Evolutionary conservation across 2,113 vertebrate genomes (phyloP), one percentile per base, ranked within the genome.

Genomic region (Fregetta grallaria): DNA sequence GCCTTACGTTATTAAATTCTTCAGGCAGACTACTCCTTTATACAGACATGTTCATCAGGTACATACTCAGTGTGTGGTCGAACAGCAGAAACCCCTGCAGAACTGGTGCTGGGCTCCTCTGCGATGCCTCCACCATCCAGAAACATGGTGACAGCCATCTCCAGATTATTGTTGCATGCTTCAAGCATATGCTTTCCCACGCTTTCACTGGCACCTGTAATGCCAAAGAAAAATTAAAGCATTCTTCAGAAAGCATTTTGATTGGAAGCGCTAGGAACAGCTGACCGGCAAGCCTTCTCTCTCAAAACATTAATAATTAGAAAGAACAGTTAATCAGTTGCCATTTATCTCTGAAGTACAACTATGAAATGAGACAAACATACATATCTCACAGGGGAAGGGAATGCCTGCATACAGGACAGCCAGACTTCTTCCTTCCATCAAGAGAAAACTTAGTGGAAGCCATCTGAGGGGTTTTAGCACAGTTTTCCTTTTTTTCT

Each of bases 121-220:
- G 99, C 98, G 23, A 99, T 99, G 67, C 98, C 99, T 20, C 99
- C 99, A 77, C 99, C 99, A 56, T 99, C 99, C 97, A 99, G 97
- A 96, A 99, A 99, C 99, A 99, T 99, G 50, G 99, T 99, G 83
- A 99, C 99, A 32, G 99, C 99, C 99, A 99, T 99, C 97, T 99
- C 99, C 97, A 99, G 97, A 81, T 99, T 99, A 95, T 99, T 99
- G 98, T 98, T 99, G 97, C 99, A 99, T 23, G 99, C 99, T 96
- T 99, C 99, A 17, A 99, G 97, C 99, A 99, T 99, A 55, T 99
- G 99, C 87, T 99, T 99, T 89, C 99, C 99, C 74, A 99, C 99
- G 61, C 99, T 99, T 96, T 99, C 99, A 86, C 99, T 99, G 92
- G 99, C 99, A 97, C 99, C 99, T 99, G 93, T 36, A 96, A 97